phyloP scores from a whole-genome alignment of 2,888 invertebrate species.

The Galerucella nymphaeae region DNA sequence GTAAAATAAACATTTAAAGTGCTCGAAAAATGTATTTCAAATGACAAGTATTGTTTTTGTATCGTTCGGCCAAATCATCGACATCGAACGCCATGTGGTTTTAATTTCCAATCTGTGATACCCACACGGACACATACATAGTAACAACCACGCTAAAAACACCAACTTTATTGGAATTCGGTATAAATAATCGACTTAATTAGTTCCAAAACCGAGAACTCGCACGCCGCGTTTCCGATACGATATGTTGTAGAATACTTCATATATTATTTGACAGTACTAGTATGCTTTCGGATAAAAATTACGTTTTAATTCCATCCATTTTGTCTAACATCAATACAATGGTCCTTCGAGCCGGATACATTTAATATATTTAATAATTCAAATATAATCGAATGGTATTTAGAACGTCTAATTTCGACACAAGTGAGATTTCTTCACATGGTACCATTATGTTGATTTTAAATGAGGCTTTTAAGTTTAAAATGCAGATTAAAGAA shows the following conservation, averaged over 20 bases:
- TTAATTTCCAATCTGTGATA: slow-evolving; percentile 56
- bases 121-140: slow-evolving; percentile 37
- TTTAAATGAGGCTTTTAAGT: neutral
- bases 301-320: neutral
- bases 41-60: slow-evolving; percentile 1
- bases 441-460: neutral
- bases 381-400: neutral
- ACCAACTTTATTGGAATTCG: slow-evolving; percentile 53
- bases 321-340: neutral
- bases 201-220: slow-evolving; percentile 41
- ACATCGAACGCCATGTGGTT: slow-evolving; percentile 56
- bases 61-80: slow-evolving; percentile 22
- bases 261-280: slow-evolving; percentile 23
- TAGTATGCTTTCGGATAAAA: neutral
- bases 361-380: too few species aligned
- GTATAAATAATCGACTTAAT: slow-evolving; percentile 57
- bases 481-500: slow-evolving; percentile 7
- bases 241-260: neutral
- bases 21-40: neutral
- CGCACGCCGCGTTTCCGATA: slow-evolving; percentile 7
- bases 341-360: neutral
- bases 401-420: neutral
- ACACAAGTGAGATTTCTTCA: neutral
- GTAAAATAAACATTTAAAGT: too few species aligned
- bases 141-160: slow-evolving; percentile 47